Conservation (phyloP, 2,888 invertebrate genomes). For the Drosophila atripex region DNA sequence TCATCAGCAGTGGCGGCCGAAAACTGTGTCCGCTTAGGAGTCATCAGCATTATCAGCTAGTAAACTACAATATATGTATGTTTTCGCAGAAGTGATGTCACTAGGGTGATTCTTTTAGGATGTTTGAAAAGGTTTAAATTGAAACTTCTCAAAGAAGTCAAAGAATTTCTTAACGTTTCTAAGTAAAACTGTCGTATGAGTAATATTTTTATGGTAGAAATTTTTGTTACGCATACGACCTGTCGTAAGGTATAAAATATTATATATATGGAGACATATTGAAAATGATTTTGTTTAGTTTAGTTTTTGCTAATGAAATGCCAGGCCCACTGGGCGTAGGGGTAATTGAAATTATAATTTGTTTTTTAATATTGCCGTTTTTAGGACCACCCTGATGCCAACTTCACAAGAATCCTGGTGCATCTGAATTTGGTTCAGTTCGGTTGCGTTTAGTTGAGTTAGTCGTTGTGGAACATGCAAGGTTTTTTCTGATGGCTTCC, state of each 20-base stretch:
- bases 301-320: background rate
- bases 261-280: background rate
- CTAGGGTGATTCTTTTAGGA: slow-evolving; percentile 5
- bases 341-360: background rate
- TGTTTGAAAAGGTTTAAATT: too few species aligned
- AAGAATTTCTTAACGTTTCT: too few species aligned
- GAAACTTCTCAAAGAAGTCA: too few species aligned
- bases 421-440: slow-evolving; percentile 34
- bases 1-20: slow-evolving; percentile 30
- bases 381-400: slow-evolving; percentile 11
- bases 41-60: slow-evolving; percentile 66
- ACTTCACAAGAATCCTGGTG: slow-evolving; percentile 38
- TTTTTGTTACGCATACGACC: background rate
- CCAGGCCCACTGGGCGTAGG: background rate
- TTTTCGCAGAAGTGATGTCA: slow-evolving; percentile 25
- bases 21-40: slow-evolving; percentile 34
- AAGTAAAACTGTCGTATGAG: background rate
- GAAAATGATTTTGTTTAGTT: background rate
- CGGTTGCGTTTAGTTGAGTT: slow-evolving; percentile 30
- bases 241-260: background rate
- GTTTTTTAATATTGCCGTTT: background rate
- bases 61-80: slow-evolving; percentile 22
- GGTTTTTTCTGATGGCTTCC: slow-evolving; percentile 53
- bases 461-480: slow-evolving; percentile 46
- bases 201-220: background rate